These are phyloP conservation scores for Apamea crenata DNA, from an alignment of 2,888 invertebrate genomes.

Conservation along the genomic window DNA sequence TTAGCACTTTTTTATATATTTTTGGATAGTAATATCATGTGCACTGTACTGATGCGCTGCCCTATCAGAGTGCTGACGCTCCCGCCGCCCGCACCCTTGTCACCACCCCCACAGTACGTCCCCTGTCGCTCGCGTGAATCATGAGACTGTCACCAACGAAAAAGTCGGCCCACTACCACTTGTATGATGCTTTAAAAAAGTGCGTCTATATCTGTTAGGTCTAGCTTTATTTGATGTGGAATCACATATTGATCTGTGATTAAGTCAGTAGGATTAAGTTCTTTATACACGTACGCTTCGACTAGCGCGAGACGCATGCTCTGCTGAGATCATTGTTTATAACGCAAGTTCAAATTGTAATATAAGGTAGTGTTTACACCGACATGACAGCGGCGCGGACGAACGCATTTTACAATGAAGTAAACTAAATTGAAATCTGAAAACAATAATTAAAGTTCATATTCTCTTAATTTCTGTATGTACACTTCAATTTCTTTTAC, in stretches of 20 bases:
- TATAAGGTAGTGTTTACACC: background rate
- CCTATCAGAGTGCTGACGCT: background rate
- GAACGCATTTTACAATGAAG: background rate
- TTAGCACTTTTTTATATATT: background rate
- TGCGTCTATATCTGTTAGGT: background rate
- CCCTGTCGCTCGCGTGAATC: background rate
- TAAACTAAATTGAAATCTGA: background rate
- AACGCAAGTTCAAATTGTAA: background rate
- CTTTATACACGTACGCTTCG: background rate
- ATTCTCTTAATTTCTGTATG: background rate
- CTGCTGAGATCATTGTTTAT: background rate
- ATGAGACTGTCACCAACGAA: background rate
- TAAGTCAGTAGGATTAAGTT: constrained; percentile 25
- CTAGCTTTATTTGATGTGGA: constrained; percentile 3
- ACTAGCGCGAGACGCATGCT: background rate
- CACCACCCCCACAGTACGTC: background rate
- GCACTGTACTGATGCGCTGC: background rate
- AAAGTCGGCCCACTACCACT: no score
- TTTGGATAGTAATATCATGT: no score
- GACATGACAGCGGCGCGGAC: background rate
- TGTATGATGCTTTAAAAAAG: no score
- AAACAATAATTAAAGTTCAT: background rate
- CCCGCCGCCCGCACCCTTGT: background rate
- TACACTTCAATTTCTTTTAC: background rate
- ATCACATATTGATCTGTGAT: constrained; percentile 26